Evolutionary conservation across 35 echinoderm and acorn worm species (phyloP).

Genomic region (Apostichopus parvimensis): DNA sequence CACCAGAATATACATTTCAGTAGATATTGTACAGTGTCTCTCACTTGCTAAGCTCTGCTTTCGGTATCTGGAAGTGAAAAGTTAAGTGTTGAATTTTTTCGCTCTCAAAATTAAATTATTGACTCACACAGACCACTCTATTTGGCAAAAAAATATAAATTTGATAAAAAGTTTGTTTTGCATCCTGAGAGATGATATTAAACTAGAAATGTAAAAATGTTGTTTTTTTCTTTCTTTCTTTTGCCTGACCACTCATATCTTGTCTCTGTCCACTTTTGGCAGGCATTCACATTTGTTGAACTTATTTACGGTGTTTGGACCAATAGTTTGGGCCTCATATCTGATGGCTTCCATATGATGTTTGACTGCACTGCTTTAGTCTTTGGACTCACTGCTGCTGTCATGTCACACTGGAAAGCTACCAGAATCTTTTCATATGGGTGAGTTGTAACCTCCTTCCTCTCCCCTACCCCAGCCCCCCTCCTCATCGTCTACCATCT

Average conservation of each 20-base stretch:
- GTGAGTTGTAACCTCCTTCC: constrained; percentile 44
- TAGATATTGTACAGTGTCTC: too few species aligned
- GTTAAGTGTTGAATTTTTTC: too few species aligned
- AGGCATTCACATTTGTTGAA: constrained; percentile 98
- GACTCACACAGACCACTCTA: too few species aligned
- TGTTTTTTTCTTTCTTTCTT: too few species aligned
- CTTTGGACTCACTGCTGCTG: constrained; percentile 86
- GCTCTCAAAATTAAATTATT: too few species aligned
- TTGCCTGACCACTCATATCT: background rate
- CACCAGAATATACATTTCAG: too few species aligned
- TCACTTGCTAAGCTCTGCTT: too few species aligned
- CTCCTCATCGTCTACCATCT: background rate
- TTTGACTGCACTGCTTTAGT: constrained; percentile 98
- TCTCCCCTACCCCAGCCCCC: background rate
- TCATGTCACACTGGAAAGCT: constrained; percentile 97
- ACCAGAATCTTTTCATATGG: constrained; percentile 96
- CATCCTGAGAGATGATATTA: too few species aligned
- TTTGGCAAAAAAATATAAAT: too few species aligned
- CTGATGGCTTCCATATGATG: constrained; percentile 98
- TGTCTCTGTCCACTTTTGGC: background rate
- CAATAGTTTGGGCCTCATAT: constrained; percentile 94
- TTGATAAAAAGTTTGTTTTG: too few species aligned
- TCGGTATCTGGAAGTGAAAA: too few species aligned
- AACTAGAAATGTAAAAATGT: too few species aligned
- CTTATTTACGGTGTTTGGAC: constrained; percentile 95